Conservation (phyloP, 2,113 vertebrate species). For the Ceratotherium simum region DNA sequence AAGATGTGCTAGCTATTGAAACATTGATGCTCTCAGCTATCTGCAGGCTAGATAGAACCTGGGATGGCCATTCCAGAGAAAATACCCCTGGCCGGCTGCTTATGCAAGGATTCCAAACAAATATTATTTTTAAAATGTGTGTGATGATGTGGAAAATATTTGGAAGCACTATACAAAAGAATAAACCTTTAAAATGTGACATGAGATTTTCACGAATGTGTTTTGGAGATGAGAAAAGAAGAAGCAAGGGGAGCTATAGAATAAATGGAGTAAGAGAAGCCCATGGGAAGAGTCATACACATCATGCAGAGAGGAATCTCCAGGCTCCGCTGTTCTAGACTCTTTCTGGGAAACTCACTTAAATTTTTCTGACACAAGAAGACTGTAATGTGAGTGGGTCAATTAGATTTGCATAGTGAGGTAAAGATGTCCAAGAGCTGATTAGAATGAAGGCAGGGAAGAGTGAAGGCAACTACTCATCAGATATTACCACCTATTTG, state of each 20-base stretch:
- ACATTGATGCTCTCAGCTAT: neutral
- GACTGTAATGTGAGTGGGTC: neutral
- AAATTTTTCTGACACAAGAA: neutral
- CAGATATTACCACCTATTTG: rapidly evolving
- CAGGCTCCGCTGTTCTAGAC: neutral
- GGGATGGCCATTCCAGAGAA: neutral
- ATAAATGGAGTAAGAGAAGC: neutral
- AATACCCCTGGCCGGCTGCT: neutral
- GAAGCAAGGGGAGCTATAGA: neutral
- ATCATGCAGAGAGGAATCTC: neutral
- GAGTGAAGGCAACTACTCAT: neutral
- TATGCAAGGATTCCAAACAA: neutral
- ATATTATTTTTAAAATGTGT: neutral
- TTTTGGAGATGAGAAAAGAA: neutral
- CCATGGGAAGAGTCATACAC: neutral
- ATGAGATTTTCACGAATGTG: neutral
- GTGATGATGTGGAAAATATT: neutral
- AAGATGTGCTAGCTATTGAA: neutral
- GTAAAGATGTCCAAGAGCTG: neutral
- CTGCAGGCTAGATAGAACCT: neutral
- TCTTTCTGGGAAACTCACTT: neutral
- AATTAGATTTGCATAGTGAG: neutral
- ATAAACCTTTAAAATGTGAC: neutral
- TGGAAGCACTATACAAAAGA: neutral
- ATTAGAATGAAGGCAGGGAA: too few relatives aligned